A percentile compares a stretch with the other conserved stretches of the same genome.
Evolutionary conservation across 2,113 vertebrate species (phyloP).

Genomic region (Phasianus colchicus): DNA sequence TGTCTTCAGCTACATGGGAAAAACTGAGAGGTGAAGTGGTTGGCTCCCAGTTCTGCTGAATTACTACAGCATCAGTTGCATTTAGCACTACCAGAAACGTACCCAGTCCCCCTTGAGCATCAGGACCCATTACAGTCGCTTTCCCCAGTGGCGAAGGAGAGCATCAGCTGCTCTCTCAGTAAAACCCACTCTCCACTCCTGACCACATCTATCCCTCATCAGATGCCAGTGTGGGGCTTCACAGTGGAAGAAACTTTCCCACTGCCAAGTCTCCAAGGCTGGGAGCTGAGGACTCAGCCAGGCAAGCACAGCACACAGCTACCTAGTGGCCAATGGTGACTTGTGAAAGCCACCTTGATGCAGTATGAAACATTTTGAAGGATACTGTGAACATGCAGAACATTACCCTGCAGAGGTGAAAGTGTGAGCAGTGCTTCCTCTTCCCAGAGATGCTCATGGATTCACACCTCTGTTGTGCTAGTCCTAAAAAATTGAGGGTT

Average conservation of each 20-base stretch:
- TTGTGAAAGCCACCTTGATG: background rate
- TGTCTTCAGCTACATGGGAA: background rate
- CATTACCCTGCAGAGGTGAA: background rate
- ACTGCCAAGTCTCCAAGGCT: background rate
- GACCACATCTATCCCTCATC: background rate
- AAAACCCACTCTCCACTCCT: too few species aligned
- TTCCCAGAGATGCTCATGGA: background rate
- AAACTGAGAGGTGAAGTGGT: background rate
- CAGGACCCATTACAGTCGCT: background rate
- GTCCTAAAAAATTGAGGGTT: background rate
- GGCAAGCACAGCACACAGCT: background rate
- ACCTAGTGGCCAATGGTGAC: background rate
- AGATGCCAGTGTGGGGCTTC: background rate
- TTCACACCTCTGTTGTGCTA: background rate
- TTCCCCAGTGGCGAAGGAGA: background rate
- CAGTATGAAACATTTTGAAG: too few species aligned
- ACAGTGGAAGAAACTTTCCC: background rate
- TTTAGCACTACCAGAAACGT: background rate
- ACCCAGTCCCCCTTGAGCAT: background rate
- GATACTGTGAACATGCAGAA: background rate
- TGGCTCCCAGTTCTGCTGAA: background rate
- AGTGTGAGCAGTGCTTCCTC: background rate
- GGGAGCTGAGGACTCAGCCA: background rate
- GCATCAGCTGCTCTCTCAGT: background rate
- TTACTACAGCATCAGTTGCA: background rate